Evolutionary conservation across 2,888 invertebrate genomes (phyloP).

Genomic region (Eubasilissa splendida): DNA sequence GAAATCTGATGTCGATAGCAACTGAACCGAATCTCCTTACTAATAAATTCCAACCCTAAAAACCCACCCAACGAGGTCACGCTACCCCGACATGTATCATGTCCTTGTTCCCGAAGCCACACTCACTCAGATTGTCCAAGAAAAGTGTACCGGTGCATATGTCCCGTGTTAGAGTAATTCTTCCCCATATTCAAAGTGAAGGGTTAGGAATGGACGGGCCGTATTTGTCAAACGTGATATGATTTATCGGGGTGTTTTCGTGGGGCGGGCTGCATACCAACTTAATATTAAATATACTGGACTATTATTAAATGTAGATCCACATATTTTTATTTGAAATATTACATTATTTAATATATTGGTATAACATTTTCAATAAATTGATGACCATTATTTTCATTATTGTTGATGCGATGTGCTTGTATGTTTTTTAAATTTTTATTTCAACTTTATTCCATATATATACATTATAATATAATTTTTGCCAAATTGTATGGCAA

Average conservation of each 20-base stretch:
- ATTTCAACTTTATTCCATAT: too few relatives aligned
- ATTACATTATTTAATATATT: too few relatives aligned
- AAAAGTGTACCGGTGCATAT: conserved; percentile 27
- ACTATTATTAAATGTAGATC: too few relatives aligned
- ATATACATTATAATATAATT: too few relatives aligned
- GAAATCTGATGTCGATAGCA: too few relatives aligned
- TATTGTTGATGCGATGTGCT: too few relatives aligned
- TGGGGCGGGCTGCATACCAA: neutral
- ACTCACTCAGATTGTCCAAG: conserved; percentile 32
- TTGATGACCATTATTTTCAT: too few relatives aligned
- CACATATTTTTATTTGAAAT: too few relatives aligned
- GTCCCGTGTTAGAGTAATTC: conserved; percentile 14
- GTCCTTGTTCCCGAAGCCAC: conserved; percentile 8
- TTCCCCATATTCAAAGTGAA: conserved; percentile 19
- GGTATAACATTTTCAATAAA: too few relatives aligned
- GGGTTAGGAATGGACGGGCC: conserved; percentile 9
- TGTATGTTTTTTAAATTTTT: too few relatives aligned
- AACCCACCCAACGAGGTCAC: conserved; percentile 10
- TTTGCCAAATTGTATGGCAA: too few relatives aligned
- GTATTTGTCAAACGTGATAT: conserved; percentile 30
- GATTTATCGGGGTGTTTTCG: conserved; percentile 22
- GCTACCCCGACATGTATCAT: conserved; percentile 29
- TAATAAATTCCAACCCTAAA: neutral
- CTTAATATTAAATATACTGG: neutral
- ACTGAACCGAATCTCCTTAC: too few relatives aligned